Evolutionary conservation across 2,888 invertebrate genomes (phyloP), one percentile per base, ranked within the genome.

Genomic region (Melipona bicolor): DNA sequence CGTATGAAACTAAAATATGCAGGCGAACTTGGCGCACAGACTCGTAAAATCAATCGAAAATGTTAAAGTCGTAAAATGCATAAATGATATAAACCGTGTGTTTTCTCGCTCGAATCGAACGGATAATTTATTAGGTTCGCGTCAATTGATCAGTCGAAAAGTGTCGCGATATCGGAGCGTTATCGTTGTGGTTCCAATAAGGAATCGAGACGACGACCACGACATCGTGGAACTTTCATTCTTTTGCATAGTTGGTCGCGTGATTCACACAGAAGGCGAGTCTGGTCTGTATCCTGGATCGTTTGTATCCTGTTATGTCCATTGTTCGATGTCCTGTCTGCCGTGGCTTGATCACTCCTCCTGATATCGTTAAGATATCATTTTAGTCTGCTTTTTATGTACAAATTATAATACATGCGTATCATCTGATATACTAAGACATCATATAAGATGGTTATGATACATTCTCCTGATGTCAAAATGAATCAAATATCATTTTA

Each of bases 211-310:
- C 72, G 69, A 24, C 49, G 54, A 73, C 21, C 68, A 83, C 68
- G 36, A 32, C 74, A 50, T 77, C 64, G 24, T 77, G 69, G 79
- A 81, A 87, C 84, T 87, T 56, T 64, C 77, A 84, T 88, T 87
- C 81, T 79, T 88, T 84, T 78, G 77, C 81, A 79, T 84, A 84
- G 64, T 68, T 75, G 27, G 21, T 52, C 59, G 75, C 54, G 68
- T 88, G 87, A 88, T 88, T 88, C 87, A 88, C 87, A 88, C 79
- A 52, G 52, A 67, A 71, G 69, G 74, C 79, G 59, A 88, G 81
- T 71, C 87, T 71, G 43, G 69, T 49, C 70, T 59, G 71, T 77
- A 84, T 82, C 74, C 84, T 82, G 78, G 36, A 84, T 76, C 78
- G 49, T 62, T 52, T 77, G 52, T 83, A 89, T 85, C 87, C 88